Percentiles rank a stretch among this genome's conserved stretches.
Evolutionary conservation across 2,797 vertebrate species (phyloP).

Genomic region (Xenentodon cancila): DNA sequence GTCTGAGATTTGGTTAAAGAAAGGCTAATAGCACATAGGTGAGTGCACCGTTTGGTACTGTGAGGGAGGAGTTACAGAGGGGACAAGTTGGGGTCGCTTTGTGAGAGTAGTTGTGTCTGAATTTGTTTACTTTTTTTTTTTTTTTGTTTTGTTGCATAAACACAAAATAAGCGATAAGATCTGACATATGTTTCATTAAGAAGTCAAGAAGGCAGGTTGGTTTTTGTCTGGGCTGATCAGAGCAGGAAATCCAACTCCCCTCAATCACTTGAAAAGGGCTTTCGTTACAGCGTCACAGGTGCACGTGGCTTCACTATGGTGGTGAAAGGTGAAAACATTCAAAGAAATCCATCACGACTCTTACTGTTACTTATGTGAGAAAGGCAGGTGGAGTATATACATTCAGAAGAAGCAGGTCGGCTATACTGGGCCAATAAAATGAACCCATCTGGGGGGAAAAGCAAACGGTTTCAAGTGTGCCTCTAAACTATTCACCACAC

Average conservation of each 20-base stretch:
- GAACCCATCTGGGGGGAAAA: conserved; percentile 12
- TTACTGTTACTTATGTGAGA: conserved; percentile 25
- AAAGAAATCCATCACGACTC: conserved; percentile 30
- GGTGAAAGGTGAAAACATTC: conserved; percentile 61
- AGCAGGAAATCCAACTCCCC: conserved; percentile 25
- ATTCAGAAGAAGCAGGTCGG: conserved; percentile 22
- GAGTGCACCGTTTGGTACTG: conserved; percentile 8
- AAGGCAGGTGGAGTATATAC: conserved; percentile 42
- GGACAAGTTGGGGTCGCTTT: conserved; percentile 21
- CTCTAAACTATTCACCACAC: conserved; percentile 29
- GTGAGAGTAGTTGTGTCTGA: conserved; percentile 8
- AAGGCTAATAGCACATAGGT: conserved; percentile 46
- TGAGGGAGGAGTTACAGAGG: conserved; percentile 5
- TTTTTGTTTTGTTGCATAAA: too few relatives aligned
- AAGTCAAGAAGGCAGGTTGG: conserved; percentile 50
- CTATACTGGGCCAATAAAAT: conserved; percentile 15
- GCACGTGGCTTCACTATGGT: conserved; percentile 20
- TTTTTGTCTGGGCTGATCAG: conserved; percentile 25
- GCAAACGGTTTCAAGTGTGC: conserved; percentile 13
- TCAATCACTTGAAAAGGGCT: conserved; percentile 20
- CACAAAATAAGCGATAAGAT: background rate
- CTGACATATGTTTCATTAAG: background rate
- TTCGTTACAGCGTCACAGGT: conserved; percentile 19
- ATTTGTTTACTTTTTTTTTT: too few relatives aligned
- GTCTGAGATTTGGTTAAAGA: conserved; percentile 45